Evolutionary conservation across 1,140 invertebrate genomes (phyloP).

Genomic region (Sycophila sp.): DNA sequence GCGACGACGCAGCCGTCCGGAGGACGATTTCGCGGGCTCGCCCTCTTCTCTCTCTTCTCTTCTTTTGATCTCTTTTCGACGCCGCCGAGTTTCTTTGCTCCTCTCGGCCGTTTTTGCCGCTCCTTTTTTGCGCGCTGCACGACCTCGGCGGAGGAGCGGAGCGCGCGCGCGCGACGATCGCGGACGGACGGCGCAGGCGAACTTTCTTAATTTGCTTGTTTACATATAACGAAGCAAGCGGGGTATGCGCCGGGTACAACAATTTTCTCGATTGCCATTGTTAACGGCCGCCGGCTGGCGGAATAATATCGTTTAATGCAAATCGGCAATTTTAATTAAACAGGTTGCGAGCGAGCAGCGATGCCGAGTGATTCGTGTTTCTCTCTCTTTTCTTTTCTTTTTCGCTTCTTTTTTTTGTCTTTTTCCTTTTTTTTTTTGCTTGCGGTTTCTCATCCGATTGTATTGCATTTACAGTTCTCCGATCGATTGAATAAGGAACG

Average conservation of each 20-base stretch:
- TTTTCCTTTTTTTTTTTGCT: not conserved
- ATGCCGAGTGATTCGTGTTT: not conserved
- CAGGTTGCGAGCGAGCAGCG: not conserved
- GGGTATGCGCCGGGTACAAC: too few species aligned
- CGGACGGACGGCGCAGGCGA: not conserved
- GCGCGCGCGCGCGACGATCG: not conserved
- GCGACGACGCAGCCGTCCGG: not conserved
- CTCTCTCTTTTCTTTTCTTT: too few species aligned
- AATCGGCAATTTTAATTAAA: constrained; percentile 33
- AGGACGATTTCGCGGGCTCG: constrained; percentile 12
- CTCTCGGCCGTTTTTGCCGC: constrained; percentile 1
- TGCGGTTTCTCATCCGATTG: not conserved
- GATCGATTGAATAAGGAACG: constrained; percentile 2
- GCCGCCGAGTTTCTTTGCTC: not conserved
- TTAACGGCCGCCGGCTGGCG: not conserved
- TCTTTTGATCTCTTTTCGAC: constrained; percentile 29
- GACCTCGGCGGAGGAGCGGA: too few species aligned
- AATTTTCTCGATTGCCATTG: constrained; percentile 32
- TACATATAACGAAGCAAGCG: constrained; percentile 37
- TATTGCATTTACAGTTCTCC: constrained; percentile 9
- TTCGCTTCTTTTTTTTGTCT: not conserved
- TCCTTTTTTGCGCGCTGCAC: not conserved
- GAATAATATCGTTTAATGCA: constrained; percentile 28
- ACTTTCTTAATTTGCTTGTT: constrained; percentile 41
- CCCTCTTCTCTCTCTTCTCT: too few species aligned